A percentile compares a stretch with the other conserved stretches of the same genome.
Conservation (phyloP, 2,888 invertebrate species). For the Fragum sueziense region DNA sequence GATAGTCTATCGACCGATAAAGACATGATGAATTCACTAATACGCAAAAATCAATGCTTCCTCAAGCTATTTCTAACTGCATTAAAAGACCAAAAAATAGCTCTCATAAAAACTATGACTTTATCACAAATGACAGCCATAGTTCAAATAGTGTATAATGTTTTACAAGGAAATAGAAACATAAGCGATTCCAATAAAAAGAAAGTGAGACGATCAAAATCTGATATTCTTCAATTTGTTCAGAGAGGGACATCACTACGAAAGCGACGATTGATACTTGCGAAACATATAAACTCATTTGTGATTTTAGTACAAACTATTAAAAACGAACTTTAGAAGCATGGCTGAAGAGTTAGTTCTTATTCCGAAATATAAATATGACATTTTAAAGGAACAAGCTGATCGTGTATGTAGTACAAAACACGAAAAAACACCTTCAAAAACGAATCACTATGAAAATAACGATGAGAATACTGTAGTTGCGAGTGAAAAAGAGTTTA, state of each 20-base stretch:
- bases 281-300: not conserved
- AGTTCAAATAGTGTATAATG: conserved; percentile 18
- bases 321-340: not conserved
- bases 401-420: not conserved
- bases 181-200: not conserved
- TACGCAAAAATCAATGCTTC: not conserved
- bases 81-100: not conserved
- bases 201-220: not conserved
- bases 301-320: not conserved
- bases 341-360: conserved; percentile 18
- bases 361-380: conserved; percentile 17
- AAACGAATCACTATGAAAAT: too few species aligned
- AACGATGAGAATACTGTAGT: too few species aligned
- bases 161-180: not conserved
- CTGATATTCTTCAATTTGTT: conserved; percentile 5
- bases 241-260: not conserved
- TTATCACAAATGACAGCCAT: conserved; percentile 4
- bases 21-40: not conserved
- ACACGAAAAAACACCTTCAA: not conserved
- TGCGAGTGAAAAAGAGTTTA: too few species aligned
- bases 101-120: not conserved
- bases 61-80: not conserved
- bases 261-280: not conserved
- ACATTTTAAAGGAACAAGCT: not conserved
- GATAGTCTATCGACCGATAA: not conserved